A percentile compares a stretch with the other conserved stretches of the same genome.
Evolutionary conservation across 1,140 invertebrate species (phyloP).

Genomic region (Drosophila melanica): DNA sequence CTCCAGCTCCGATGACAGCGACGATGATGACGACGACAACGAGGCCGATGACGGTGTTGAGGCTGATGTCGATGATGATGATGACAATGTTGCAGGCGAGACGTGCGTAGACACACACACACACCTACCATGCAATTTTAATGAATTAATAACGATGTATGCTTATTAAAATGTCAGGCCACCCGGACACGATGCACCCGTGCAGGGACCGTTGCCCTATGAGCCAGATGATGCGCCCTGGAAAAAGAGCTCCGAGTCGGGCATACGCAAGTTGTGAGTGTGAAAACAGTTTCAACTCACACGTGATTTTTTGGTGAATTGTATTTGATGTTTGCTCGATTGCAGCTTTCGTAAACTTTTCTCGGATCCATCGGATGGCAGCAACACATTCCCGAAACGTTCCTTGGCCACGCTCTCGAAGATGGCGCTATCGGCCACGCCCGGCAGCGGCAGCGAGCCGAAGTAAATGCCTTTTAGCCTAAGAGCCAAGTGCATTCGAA

Average conservation of each 20-base stretch:
- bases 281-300: neutral
- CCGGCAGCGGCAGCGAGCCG: slow-evolving; percentile 66
- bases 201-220: slow-evolving; percentile 97
- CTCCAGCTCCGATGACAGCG: slow-evolving; percentile 75
- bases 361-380: slow-evolving; percentile 88
- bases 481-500: slow-evolving; percentile 54
- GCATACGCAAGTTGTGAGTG: slow-evolving; percentile 96
- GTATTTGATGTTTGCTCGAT: neutral
- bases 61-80: slow-evolving; percentile 57
- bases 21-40: slow-evolving; percentile 68
- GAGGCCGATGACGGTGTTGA: slow-evolving; percentile 65
- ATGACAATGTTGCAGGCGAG: slow-evolving; percentile 51
- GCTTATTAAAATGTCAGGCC: slow-evolving; percentile 50
- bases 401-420: slow-evolving; percentile 89
- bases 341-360: slow-evolving; percentile 89
- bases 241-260: slow-evolving; percentile 92
- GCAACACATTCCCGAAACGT: slow-evolving; percentile 88
- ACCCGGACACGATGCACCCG: slow-evolving; percentile 90
- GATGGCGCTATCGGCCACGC: slow-evolving; percentile 87
- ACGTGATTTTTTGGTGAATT: neutral
- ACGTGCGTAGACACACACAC: slow-evolving; percentile 50
- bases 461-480: slow-evolving; percentile 68
- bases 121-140: neutral
- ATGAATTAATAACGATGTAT: neutral
- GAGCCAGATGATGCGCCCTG: slow-evolving; percentile 98